phyloP scores from a whole-genome alignment of 1,140 invertebrate species.

The Pachypsylla venusta region DNA sequence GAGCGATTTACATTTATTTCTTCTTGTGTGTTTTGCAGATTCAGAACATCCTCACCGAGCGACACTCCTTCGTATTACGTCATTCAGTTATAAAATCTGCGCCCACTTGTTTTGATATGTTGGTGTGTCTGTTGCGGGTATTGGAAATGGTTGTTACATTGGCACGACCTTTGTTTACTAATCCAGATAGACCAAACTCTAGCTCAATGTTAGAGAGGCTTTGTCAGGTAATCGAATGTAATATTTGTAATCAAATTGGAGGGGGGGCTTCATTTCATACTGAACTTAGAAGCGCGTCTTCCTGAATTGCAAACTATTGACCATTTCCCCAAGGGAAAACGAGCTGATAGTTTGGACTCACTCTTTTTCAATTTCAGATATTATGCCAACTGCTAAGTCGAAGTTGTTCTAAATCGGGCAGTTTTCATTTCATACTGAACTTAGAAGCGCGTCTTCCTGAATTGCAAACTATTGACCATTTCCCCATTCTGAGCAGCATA shows the following conservation, averaged over 20 bases:
- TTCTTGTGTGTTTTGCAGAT: conserved; percentile 35
- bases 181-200: conserved; percentile 39
- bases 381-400: conserved; percentile 55
- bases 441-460: conserved; percentile 46
- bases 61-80: conserved; percentile 49
- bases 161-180: conserved; percentile 43
- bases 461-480: conserved; percentile 52
- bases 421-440: conserved; percentile 50
- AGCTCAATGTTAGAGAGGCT: conserved; percentile 47
- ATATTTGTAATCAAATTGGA: too few relatives aligned
- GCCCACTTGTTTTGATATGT: conserved; percentile 66
- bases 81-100: conserved; percentile 68
- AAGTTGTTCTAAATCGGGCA: conserved; percentile 47
- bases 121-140: conserved; percentile 52
- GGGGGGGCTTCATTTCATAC: too few relatives aligned
- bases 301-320: conserved; percentile 52
- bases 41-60: conserved; percentile 35
- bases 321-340: conserved; percentile 53
- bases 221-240: conserved; percentile 42
- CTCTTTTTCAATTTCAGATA: conserved; percentile 33
- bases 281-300: conserved; percentile 42
- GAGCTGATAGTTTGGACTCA: too few relatives aligned
- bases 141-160: conserved; percentile 62
- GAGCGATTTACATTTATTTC: too few relatives aligned
- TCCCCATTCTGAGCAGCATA: conserved; percentile 52